Evolutionary conservation across 2,113 vertebrate genomes (phyloP).

Genomic region (Pristiophorus japonicus): DNA sequence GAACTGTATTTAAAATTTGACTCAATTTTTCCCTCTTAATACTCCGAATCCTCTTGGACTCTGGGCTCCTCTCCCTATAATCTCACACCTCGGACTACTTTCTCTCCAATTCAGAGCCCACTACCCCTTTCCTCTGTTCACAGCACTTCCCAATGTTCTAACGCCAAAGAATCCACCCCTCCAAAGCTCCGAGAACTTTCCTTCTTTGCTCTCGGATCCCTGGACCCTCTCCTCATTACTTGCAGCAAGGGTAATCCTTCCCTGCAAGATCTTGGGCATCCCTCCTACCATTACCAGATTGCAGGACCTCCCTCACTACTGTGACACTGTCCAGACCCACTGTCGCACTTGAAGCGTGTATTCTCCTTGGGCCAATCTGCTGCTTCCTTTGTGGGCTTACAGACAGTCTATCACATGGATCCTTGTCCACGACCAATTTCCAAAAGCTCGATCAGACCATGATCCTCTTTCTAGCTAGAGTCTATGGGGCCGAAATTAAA

Average conservation of each 20-base stretch:
- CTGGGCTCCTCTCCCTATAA: neutral
- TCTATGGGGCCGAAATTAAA: no score
- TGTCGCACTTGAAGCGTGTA: no score
- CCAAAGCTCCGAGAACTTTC: neutral
- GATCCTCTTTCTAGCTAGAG: neutral
- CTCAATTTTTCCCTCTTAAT: neutral
- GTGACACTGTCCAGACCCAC: no score
- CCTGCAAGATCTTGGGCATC: neutral
- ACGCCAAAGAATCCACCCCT: neutral
- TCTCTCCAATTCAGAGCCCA: neutral
- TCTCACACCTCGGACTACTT: neutral
- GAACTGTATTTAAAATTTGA: neutral
- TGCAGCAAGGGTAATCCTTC: neutral
- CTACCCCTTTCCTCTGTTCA: neutral
- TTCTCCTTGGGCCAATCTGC: neutral
- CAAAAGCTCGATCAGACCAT: neutral
- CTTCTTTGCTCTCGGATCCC: neutral
- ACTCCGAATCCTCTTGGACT: neutral
- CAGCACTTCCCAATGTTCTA: neutral
- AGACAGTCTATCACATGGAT: neutral
- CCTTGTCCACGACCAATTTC: neutral
- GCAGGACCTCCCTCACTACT: no score
- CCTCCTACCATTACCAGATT: no score
- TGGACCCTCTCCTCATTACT: neutral
- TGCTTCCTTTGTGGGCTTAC: no score